Percentiles rank a stretch among this genome's conserved stretches.
phyloP scores from a whole-genome alignment of 2,113 vertebrate genomes.

The Corythornis vintsioides region DNA sequence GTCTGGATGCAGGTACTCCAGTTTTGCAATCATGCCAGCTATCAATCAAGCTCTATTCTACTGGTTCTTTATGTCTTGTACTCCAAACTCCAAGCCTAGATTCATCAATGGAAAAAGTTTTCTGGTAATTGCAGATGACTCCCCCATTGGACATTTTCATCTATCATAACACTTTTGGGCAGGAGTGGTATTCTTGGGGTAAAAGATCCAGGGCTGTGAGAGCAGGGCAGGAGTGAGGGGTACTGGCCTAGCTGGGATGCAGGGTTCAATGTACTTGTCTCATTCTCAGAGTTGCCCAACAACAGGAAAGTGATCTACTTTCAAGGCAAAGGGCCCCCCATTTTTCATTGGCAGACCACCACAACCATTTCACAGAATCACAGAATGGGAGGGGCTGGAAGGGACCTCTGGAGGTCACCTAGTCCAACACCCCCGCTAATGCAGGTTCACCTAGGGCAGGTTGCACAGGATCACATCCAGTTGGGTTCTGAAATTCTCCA shows the following conservation, averaged over 20 bases:
- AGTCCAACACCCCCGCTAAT: not conserved
- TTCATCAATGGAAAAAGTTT: slow-evolving; percentile 5
- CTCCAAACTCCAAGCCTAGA: slow-evolving; percentile 21
- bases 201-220: not conserved
- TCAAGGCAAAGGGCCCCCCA: not conserved
- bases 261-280: not conserved
- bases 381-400: not conserved
- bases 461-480: not conserved
- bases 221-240: not conserved
- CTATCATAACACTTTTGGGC: not conserved
- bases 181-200: not conserved
- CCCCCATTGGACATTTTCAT: not conserved
- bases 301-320: not conserved
- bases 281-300: not conserved
- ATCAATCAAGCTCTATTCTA: slow-evolving; percentile 70
- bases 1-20: slow-evolving; percentile 61
- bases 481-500: not conserved
- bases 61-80: slow-evolving; percentile 50
- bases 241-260: not conserved
- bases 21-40: slow-evolving; percentile 65
- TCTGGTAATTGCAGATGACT: slow-evolving; percentile 49
- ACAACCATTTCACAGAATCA: not conserved
- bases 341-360: not conserved
- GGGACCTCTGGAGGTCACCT: not conserved
- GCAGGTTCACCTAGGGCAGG: not conserved